phyloP scores from a whole-genome alignment of 2,888 invertebrate genomes.

The Thelaira solivaga region DNA sequence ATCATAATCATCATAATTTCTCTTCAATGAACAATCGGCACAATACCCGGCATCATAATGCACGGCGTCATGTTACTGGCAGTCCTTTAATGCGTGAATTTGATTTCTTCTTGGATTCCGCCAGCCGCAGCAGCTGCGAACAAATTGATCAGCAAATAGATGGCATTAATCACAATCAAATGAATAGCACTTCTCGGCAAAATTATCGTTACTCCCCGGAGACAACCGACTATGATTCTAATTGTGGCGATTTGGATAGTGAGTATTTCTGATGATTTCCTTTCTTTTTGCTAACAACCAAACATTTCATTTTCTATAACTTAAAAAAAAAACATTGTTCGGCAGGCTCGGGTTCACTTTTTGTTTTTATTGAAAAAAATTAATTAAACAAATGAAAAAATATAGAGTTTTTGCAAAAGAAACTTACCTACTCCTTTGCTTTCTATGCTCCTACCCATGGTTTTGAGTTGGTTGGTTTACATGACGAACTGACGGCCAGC shows the following conservation, averaged over 20 bases:
- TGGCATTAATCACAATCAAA: constrained; percentile 75
- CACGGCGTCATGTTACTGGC: constrained; percentile 70
- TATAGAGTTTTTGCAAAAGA: too few species aligned
- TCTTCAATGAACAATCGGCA: constrained; percentile 58
- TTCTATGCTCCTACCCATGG: too few species aligned
- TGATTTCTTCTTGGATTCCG: constrained; percentile 77
- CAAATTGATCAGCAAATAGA: constrained; percentile 74
- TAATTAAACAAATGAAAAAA: too few species aligned
- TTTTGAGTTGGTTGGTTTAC: too few species aligned
- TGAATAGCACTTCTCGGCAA: constrained; percentile 70
- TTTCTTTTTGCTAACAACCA: background rate
- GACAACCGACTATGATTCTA: constrained; percentile 94
- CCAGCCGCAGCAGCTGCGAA: constrained; percentile 76
- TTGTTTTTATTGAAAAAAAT: too few species aligned
- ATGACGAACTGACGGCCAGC: too few species aligned
- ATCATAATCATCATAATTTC: constrained; percentile 63
- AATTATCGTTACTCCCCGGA: constrained; percentile 95
- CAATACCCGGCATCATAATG: constrained; percentile 59
- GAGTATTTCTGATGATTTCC: constrained; percentile 80
- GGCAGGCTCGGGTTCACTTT: too few species aligned
- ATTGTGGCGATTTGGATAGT: constrained; percentile 90
- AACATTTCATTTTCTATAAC: too few species aligned
- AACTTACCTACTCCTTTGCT: too few species aligned
- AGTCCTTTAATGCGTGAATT: constrained; percentile 75
- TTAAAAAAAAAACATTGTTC: too few species aligned